These are phyloP conservation scores for Scolopax mira DNA, from an alignment of 2,113 vertebrate genomes.

Conservation along the genomic window DNA sequence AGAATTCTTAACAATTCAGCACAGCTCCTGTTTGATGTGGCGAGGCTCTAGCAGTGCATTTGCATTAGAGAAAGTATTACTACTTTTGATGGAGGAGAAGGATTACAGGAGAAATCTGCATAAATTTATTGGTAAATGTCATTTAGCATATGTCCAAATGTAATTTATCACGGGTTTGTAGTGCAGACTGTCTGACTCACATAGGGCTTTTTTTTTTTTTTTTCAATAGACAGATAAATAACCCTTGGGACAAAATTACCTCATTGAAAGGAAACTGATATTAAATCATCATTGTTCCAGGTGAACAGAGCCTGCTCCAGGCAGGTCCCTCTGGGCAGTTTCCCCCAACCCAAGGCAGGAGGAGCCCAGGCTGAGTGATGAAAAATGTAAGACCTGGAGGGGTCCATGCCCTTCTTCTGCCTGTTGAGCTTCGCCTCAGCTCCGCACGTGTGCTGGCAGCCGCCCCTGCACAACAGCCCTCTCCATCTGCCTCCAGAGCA, in stretches of 20 bases:
- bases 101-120: constrained; percentile 65
- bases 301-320: neutral
- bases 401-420: neutral
- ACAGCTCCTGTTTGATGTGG: constrained; percentile 43
- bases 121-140: constrained; percentile 58
- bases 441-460: neutral
- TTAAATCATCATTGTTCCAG: neutral
- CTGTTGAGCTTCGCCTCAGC: neutral
- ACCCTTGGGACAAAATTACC: constrained; percentile 17
- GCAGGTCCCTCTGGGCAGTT: neutral
- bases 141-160: constrained; percentile 49
- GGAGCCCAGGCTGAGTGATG: neutral
- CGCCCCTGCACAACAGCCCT: neutral
- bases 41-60: neutral
- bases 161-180: constrained; percentile 13
- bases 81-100: constrained; percentile 52
- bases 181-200: constrained; percentile 41
- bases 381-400: neutral
- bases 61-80: constrained; percentile 47
- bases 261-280: neutral
- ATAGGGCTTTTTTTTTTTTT: neutral
- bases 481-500: neutral
- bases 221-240: constrained; percentile 16
- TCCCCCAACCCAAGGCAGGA: neutral
- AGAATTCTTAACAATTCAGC: neutral